These are phyloP conservation scores for Cephus sareptanus DNA, from an alignment of 2,888 invertebrate genomes.

Conservation along the genomic window DNA sequence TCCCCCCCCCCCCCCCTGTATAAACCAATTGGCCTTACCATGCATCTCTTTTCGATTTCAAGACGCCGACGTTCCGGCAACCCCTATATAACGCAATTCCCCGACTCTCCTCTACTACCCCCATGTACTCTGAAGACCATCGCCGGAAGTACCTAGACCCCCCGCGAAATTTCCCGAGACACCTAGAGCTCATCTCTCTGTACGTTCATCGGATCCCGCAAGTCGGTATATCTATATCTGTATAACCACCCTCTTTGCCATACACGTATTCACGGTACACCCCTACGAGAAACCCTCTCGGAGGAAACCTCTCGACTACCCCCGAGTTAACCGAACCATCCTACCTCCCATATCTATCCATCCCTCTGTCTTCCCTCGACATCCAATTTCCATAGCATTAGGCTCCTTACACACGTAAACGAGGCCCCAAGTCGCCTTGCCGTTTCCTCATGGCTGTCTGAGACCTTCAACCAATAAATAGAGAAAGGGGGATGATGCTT, in stretches of 20 bases:
- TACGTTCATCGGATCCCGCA: neutral
- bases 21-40: neutral
- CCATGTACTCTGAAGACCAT: neutral
- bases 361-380: constrained; percentile 53
- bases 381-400: constrained; percentile 64
- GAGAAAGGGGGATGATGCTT: neutral
- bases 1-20: neutral
- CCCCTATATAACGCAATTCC: neutral
- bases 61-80: neutral
- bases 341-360: constrained; percentile 15
- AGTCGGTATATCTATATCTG: neutral
- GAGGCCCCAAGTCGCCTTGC: constrained; percentile 30
- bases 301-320: neutral
- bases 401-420: constrained; percentile 46
- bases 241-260: neutral
- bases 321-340: neutral
- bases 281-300: neutral
- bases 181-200: neutral
- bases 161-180: neutral
- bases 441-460: constrained; percentile 30
- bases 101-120: neutral
- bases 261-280: neutral
- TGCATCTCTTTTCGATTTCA: neutral
- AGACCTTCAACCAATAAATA: constrained; percentile 32
- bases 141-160: neutral